phyloP scores from a whole-genome alignment of 2,113 vertebrate genomes.

The Ptilonorhynchus violaceus region DNA sequence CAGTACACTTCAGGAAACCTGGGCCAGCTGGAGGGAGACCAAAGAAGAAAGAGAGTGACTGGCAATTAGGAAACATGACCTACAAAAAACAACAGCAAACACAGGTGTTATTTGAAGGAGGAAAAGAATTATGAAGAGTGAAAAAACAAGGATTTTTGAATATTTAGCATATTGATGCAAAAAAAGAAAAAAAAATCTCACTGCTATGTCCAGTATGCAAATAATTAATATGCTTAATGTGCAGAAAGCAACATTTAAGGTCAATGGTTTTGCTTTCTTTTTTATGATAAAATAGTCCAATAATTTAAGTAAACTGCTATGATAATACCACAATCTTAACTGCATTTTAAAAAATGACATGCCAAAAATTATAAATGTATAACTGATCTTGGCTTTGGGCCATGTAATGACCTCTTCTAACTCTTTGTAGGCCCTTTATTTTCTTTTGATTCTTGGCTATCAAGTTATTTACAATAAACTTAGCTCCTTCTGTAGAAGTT shows the following conservation, averaged over 20 bases:
- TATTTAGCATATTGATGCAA: background rate
- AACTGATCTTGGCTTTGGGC: background rate
- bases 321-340: background rate
- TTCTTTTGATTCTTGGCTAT: slow-evolving; percentile 16
- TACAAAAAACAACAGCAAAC: background rate
- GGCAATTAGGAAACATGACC: background rate
- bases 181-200: background rate
- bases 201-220: background rate
- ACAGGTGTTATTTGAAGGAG: background rate
- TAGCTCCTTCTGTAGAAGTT: slow-evolving; percentile 1
- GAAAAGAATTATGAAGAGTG: background rate
- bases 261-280: background rate
- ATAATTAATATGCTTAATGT: background rate
- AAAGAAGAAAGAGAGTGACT: background rate
- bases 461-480: background rate
- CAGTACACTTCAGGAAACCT: background rate
- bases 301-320: background rate
- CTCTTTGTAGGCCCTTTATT: background rate
- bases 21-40: background rate
- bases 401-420: background rate
- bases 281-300: background rate
- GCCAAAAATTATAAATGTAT: background rate
- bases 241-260: background rate
- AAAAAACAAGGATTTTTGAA: background rate
- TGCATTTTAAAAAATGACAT: background rate